phyloP scores from a whole-genome alignment of 1,140 invertebrate genomes.

The Rhopalosiphum maidis region DNA sequence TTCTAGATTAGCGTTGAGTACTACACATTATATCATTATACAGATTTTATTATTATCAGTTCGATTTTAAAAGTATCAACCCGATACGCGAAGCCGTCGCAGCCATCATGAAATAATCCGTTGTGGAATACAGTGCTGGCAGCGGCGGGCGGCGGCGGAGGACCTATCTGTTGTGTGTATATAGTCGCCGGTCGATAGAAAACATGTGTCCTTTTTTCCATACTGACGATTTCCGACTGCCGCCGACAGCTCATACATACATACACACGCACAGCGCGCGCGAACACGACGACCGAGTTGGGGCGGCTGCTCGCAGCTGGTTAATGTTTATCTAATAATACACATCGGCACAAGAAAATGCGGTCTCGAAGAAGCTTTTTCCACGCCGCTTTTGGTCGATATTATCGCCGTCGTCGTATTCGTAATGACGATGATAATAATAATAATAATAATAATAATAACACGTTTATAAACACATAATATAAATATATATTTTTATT shows the following conservation, averaged over 20 bases:
- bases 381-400: neutral
- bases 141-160: neutral
- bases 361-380: slow-evolving; percentile 14
- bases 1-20: too few species aligned
- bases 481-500: too few species aligned
- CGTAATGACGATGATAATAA: neutral
- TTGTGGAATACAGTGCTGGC: neutral
- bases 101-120: slow-evolving; percentile 13
- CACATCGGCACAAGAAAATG: slow-evolving; percentile 23
- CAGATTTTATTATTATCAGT: neutral
- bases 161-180: neutral
- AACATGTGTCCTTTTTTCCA: slow-evolving; percentile 58
- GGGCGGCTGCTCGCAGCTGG: slow-evolving; percentile 34
- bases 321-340: slow-evolving; percentile 58
- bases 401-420: neutral
- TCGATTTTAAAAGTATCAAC: slow-evolving; percentile 18
- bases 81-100: neutral
- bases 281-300: neutral
- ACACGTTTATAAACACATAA: too few species aligned
- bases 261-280: neutral
- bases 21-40: neutral
- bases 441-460: neutral
- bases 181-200: slow-evolving; percentile 53
- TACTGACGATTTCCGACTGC: slow-evolving; percentile 51
- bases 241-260: neutral